Evolutionary conservation across 2,113 vertebrate genomes (phyloP).

Genomic region (Pygathrix nemaeus): DNA sequence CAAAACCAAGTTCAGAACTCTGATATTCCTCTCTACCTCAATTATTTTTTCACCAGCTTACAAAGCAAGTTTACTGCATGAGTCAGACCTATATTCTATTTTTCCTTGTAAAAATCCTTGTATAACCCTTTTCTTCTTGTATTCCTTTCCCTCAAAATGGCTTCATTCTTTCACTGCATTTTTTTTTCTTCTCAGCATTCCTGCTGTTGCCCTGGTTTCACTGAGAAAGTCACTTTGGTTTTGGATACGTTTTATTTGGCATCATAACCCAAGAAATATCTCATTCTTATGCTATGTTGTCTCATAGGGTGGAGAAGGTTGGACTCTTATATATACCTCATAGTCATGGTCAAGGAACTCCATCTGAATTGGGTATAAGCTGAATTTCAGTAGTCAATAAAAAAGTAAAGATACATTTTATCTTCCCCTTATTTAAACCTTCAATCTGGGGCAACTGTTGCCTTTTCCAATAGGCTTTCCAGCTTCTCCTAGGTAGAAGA

Average conservation of each 20-base stretch:
- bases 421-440: constrained; percentile 40
- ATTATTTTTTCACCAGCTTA: constrained; percentile 39
- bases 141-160: constrained; percentile 19
- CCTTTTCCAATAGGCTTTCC: not conserved
- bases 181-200: not conserved
- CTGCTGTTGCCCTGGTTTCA: not conserved
- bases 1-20: not conserved
- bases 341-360: not conserved
- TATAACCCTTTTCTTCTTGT: constrained; percentile 41
- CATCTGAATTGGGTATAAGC: not conserved
- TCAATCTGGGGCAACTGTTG: not conserved
- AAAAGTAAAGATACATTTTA: constrained; percentile 28
- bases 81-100: constrained; percentile 43
- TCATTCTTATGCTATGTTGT: not conserved
- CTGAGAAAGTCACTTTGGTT: constrained; percentile 29
- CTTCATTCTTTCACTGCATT: constrained; percentile 29
- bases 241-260: constrained; percentile 41
- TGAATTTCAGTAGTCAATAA: constrained; percentile 26
- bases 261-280: not conserved
- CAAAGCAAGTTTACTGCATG: constrained; percentile 38
- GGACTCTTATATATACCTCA: not conserved
- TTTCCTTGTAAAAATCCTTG: not conserved
- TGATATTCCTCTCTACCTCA: not conserved
- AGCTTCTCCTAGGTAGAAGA: not conserved
- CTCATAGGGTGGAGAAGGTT: not conserved